Evolutionary conservation across 2,888 invertebrate species (phyloP), one percentile per base, ranked within the genome.

Genomic region (Myopa tessellatipennis): DNA sequence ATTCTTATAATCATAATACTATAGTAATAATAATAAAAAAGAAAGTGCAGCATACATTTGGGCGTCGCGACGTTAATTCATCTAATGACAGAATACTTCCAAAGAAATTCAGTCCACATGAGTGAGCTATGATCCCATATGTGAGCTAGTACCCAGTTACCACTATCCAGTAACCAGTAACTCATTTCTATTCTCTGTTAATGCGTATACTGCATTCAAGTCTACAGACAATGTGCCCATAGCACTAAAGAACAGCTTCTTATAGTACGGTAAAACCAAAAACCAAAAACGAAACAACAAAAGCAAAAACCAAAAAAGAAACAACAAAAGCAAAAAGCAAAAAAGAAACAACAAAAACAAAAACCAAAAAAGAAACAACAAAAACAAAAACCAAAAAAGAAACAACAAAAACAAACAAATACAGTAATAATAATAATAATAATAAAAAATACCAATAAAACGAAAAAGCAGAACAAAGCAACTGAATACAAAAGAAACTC

Each of bases 161-260:
- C 14, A n/a, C 58, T n/a, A 1, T 12, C 6, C 1, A n/a, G 16
- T 50, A 26, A 26, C 34, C 61, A 26, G 10, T 10, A 10, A 10
- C 73, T 58, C 55, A 36, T 45, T 67, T 52, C 16, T 52, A 26
- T 55, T 12, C 36, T 52, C 34, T 16, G 36, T 77, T 79, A 79
- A 79, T 76, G 70, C 73, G 77, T 78, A 79, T 80, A 79, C n/a
- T 63, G 12, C 34, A 58, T 78, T 78, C 79, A 81, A 79, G 80
- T 75, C 79, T 79, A 77, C 75, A 74, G 74, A 78, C 80, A 79
- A 77, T 79, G 77, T 79, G 80, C 74, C 78, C 80, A 80, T 80
- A 76, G 74, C 58, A 45, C 58, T 38, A 52, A 65, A 58, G 14
- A 58, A 58, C 34, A 12, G 18, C 26, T 26, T 26, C 26, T 26